Evolutionary conservation across 2,797 vertebrate species (phyloP).

Genomic region (Silurus lanzhouensis): DNA sequence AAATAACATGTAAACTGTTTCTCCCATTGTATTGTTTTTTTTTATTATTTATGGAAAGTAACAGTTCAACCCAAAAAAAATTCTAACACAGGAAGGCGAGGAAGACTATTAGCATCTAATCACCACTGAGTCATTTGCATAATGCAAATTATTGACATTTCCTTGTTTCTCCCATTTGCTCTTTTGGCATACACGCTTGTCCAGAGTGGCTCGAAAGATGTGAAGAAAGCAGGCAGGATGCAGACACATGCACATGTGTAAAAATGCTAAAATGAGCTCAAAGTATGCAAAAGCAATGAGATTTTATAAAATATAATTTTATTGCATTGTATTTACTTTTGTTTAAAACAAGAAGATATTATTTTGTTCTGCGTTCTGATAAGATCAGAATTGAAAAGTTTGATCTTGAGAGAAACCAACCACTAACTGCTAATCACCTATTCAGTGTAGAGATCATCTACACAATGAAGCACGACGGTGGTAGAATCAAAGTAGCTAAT

Average conservation of each 20-base stretch:
- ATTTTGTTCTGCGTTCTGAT: not conserved
- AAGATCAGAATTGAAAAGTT: not conserved
- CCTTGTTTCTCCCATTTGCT: slow-evolving; percentile 1
- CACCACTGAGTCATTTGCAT: slow-evolving; percentile 11
- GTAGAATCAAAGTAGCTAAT: not conserved
- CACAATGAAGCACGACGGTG: not conserved
- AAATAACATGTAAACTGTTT: not conserved
- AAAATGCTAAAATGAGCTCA: not conserved
- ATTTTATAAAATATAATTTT: not conserved
- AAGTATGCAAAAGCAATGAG: not conserved
- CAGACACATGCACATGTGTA: not conserved
- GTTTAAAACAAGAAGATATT: too few relatives aligned
- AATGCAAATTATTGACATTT: slow-evolving; percentile 37
- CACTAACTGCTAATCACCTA: not conserved
- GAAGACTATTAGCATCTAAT: slow-evolving; percentile 9
- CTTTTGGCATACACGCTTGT: not conserved
- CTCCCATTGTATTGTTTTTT: too few relatives aligned
- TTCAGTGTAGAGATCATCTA: not conserved
- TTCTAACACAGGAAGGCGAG: not conserved
- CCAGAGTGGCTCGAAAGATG: not conserved
- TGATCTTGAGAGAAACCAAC: not conserved
- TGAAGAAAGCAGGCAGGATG: not conserved
- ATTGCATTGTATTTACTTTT: not conserved
- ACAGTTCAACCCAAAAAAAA: not conserved
- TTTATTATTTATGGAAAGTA: not conserved